Conservation (phyloP, 1,140 invertebrate species). For the Panagrolaimus sp. region DNA sequence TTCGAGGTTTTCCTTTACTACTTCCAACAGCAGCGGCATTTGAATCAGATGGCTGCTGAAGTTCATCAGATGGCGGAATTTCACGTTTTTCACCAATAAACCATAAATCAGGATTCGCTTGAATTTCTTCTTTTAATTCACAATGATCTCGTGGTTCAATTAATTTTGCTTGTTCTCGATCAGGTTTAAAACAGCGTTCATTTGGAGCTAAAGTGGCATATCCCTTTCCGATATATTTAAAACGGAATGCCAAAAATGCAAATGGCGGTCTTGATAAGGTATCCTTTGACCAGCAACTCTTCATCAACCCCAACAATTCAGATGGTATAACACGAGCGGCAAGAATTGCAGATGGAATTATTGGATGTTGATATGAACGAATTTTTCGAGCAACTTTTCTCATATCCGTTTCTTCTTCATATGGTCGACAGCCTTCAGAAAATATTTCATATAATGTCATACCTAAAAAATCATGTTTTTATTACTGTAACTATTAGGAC, state of each 20-base stretch:
- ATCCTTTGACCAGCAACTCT: neutral
- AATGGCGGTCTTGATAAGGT: neutral
- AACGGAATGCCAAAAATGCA: neutral
- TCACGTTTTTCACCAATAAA: no score
- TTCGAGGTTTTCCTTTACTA: no score
- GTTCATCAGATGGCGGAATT: no score
- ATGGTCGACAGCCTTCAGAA: neutral
- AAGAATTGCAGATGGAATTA: neutral
- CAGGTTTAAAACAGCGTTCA: conserved; percentile 4
- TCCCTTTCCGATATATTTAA: neutral
- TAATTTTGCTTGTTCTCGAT: neutral
- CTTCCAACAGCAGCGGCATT: no score
- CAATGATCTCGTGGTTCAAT: no score
- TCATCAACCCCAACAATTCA: neutral
- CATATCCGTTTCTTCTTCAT: neutral
- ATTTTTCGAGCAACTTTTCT: neutral
- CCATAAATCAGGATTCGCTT: no score
- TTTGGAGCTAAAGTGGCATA: neutral
- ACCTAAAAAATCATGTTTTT: neutral
- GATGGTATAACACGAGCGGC: neutral
- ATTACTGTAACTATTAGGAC: conserved; percentile 25
- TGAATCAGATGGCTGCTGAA: no score
- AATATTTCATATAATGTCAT: conserved; percentile 1
- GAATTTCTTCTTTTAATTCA: no score
- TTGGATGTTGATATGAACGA: neutral